Evolutionary conservation across 1,140 invertebrate genomes (phyloP).

Genomic region (Cyphomyrmex costatus): DNA sequence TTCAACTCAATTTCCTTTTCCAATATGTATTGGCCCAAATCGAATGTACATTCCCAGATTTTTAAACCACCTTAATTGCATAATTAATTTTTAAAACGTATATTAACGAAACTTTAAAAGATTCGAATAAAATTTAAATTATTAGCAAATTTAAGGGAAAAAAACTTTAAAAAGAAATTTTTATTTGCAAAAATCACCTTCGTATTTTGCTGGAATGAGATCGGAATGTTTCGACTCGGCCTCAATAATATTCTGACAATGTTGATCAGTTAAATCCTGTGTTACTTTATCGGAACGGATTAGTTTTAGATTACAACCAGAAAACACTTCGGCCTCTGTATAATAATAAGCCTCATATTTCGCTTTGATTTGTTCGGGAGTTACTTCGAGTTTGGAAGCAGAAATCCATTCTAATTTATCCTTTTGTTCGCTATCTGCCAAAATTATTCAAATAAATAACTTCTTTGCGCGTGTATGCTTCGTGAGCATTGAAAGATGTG

Average conservation of each 20-base stretch:
- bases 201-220: slow-evolving; percentile 90
- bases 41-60: slow-evolving; percentile 95
- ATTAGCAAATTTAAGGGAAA: neutral
- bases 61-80: slow-evolving; percentile 91
- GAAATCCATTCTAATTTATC: slow-evolving; percentile 78
- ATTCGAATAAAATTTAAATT: slow-evolving; percentile 14
- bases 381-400: slow-evolving; percentile 75
- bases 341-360: slow-evolving; percentile 69
- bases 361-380: slow-evolving; percentile 56
- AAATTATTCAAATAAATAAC: slow-evolving; percentile 40
- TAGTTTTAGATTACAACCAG: slow-evolving; percentile 86
- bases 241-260: slow-evolving; percentile 85
- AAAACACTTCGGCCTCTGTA: slow-evolving; percentile 75
- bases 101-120: slow-evolving; percentile 60
- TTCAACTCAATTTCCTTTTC: slow-evolving; percentile 85
- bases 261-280: slow-evolving; percentile 79
- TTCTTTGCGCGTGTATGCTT: neutral
- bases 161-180: neutral
- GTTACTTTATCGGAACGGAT: slow-evolving; percentile 83
- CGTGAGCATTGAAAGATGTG: neutral
- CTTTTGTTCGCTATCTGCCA: slow-evolving; percentile 61
- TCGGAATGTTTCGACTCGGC: slow-evolving; percentile 91
- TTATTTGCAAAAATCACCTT: slow-evolving; percentile 87
- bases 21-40: slow-evolving; percentile 90
- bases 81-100: slow-evolving; percentile 23